phyloP scores from a whole-genome alignment of 2,888 invertebrate genomes.

The Unio pictorum region DNA sequence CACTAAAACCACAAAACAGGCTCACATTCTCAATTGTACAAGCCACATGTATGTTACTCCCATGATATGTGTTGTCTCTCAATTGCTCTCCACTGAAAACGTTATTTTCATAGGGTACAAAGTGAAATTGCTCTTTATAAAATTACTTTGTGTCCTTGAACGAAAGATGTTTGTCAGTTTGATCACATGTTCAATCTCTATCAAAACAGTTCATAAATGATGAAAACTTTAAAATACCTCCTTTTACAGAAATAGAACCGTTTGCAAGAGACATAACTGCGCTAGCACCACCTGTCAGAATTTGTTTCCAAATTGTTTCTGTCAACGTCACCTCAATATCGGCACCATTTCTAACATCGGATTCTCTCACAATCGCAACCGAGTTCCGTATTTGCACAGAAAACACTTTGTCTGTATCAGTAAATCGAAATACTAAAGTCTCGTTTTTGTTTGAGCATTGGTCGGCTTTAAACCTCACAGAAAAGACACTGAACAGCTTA shows the following conservation, averaged over 20 bases:
- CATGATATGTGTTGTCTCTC: too few relatives aligned
- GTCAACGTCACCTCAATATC: conserved; percentile 40
- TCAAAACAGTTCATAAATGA: conserved; percentile 55
- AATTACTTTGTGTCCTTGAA: too few relatives aligned
- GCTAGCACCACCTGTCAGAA: conserved; percentile 30
- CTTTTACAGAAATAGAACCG: conserved; percentile 49
- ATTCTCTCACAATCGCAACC: conserved; percentile 32
- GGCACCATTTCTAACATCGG: conserved; percentile 13
- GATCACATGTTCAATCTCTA: conserved; percentile 7
- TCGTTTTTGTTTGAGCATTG: conserved; percentile 25
- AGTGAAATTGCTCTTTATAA: too few relatives aligned
- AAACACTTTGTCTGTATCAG: conserved; percentile 28
- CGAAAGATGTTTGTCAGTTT: not conserved
- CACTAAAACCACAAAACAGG: too few relatives aligned
- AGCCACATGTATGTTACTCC: too few relatives aligned
- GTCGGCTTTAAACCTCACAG: conserved; percentile 40
- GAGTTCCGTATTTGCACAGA: conserved; percentile 47
- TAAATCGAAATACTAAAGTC: conserved; percentile 23
- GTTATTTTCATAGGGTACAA: too few relatives aligned
- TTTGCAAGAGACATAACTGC: conserved; percentile 30
- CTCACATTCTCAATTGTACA: too few relatives aligned
- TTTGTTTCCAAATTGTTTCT: conserved; percentile 36
- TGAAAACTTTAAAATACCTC: conserved; percentile 39
- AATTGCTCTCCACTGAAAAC: too few relatives aligned
- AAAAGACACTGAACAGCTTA: conserved; percentile 35